Percentiles rank a stretch among this genome's conserved stretches.
Conservation (phyloP, 2,888 invertebrate species). For the Apodemia duryi region DNA sequence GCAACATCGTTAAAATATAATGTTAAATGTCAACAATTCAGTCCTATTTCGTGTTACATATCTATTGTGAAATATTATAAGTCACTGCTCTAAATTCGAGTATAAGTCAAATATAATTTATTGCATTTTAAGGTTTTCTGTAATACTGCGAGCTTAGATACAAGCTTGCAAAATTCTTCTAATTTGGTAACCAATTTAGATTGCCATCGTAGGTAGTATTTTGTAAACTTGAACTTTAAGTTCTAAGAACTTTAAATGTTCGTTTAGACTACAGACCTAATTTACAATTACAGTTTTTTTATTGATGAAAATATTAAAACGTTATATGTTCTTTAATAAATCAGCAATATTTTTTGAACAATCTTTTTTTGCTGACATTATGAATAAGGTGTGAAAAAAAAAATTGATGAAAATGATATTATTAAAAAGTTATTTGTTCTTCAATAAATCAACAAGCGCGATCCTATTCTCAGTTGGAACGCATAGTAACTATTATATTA, state of each 20-base stretch:
- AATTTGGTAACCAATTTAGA: slow-evolving; percentile 9
- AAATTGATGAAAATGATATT: too few species aligned
- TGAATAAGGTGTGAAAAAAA: too few species aligned
- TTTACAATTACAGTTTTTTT: too few species aligned
- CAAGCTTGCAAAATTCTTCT: slow-evolving; percentile 9
- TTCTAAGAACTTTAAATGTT: not conserved
- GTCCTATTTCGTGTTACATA: slow-evolving; percentile 5
- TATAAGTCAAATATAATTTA: slow-evolving; percentile 2
- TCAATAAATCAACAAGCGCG: too few species aligned
- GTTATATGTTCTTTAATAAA: too few species aligned
- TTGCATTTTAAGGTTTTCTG: slow-evolving; percentile 14
- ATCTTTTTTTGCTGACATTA: too few species aligned
- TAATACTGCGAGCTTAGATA: slow-evolving; percentile 10
- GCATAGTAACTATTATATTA: too few species aligned
- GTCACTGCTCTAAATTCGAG: slow-evolving; percentile 3
- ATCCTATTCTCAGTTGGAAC: too few species aligned
- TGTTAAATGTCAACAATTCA: slow-evolving; percentile 10
- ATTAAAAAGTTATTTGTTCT: too few species aligned
- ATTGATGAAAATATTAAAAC: too few species aligned
- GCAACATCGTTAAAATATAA: not conserved
- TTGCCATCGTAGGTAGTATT: not conserved
- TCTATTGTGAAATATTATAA: slow-evolving; percentile 7
- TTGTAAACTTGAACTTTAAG: slow-evolving; percentile 12
- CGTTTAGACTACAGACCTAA: not conserved
- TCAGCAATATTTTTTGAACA: too few species aligned